Evolutionary conservation across 2,797 vertebrate genomes (phyloP), one percentile per base, ranked within the genome.

Genomic region (Coregonus suidteri): DNA sequence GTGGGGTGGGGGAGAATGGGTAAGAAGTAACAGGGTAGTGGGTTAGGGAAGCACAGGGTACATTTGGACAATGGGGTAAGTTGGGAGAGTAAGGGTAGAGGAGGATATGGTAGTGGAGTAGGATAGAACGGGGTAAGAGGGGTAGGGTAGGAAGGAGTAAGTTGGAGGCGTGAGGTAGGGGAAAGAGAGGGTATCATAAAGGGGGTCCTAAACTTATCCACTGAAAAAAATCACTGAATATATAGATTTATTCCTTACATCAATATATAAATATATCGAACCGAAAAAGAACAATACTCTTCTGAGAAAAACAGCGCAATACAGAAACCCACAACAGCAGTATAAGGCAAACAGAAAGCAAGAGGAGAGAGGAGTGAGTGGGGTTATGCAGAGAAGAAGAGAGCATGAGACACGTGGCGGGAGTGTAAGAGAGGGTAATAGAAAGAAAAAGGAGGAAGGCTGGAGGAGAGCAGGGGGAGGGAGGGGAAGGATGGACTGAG

Each of bases 241-340:
- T 95, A 95, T 94, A 93, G 93, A 94, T 94, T 94, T 94, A 94
- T 94, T 94, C 94, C 94, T 94, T 95, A 95, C 94, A 93, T 94
- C 94, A 95, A 92, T 94, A 94, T 94, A 95, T 95, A 95, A 95
- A 95, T 94, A 95, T 94, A 95, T 94, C 89, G 90, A 95, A 94
- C 90, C 88, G 84, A 89, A 37, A 90, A 84, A 83, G 80, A 86
- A 85, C 75, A 91, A 87, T 86, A 83, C 84, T 87, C 84, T 77
- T 85, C 78, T 65, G 84, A 82, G 82, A 85, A 80, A 80, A 93
- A 92, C 85, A 88, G 93, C 91, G 93, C 92, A 90, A 93, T 93
- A 95, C 94, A 90, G 91, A 92, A 95, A 94, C 90, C 89, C 93
- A 95, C 94, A 94, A 94, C 90, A 95, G 94, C 93, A 94, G 92